Base-by-base conservation (phyloP, 2,888 invertebrate species). In the Pegoplata infirma region DNA sequence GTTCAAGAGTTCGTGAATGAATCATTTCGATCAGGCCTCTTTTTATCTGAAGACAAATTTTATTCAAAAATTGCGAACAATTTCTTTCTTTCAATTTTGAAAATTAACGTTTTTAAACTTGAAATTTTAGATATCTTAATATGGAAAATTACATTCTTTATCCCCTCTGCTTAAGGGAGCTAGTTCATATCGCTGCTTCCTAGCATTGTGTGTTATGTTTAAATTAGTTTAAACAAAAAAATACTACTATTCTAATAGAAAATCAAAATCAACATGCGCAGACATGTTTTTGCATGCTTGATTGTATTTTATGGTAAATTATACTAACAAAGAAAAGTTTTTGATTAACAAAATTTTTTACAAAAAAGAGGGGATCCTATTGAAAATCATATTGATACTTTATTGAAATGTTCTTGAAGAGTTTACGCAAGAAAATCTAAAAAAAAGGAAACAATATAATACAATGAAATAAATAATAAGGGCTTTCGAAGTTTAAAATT, bases 221-320 rank as follows among this genome's bases (percentile, higher is more conserved):
- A 63, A 55, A 63, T 53, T 63, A 71, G 56, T 32, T 56, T 67
- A 21, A 23, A 23, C 56, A 68, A 36, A 49, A n/a, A n/a, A n/a
- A n/a, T n/a, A n/a, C n/a, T n/a, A n/a, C n/a, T 25, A 58, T 67
- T 56, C 16, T 56, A 32, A 67, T 67, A 55, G 66, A 56, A 67
- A 55, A 51, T 28, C 40, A 58, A 17, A 40, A 53, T 25, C 16
- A 53, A 44, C 36, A 66, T 44, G 36, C 40, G 53, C 53, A 40
- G 44, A 19, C 28, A 19, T 36, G 16, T 56, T 66, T 66, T 46
- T 25, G 28, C 44, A 67, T 16, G 44, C 44, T 66, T 25, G 28
- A 66, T 28, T 66, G 17, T 55, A 25, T 55, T 55, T 66, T 55
- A 66, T 55, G 55, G 46, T 28, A 66, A 66, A 66, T 40, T 40